A percentile compares a stretch with the other conserved stretches of the same genome.
These are phyloP conservation scores for Hydractinia symbiolongicarpus DNA, from an alignment of 30 jellyfish, hydroid and myxozoan genomes.

Conservation along the genomic window DNA sequence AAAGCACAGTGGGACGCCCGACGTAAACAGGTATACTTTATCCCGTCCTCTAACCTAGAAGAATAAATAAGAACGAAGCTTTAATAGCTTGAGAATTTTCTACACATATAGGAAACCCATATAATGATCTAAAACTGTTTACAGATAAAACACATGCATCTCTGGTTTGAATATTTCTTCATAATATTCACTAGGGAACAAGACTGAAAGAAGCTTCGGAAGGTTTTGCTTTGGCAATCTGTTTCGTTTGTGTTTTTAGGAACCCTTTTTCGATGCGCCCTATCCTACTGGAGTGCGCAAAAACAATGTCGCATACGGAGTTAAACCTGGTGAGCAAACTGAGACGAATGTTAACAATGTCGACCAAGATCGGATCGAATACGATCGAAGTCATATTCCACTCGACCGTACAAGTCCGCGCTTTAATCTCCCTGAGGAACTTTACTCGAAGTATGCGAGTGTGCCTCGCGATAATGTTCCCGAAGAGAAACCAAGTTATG, in stretches of 20 bases:
- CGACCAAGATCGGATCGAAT: conserved; percentile 8
- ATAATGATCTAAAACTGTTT: neutral
- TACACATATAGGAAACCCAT: neutral
- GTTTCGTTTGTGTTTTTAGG: conserved; percentile 29
- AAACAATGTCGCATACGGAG: conserved; percentile 26
- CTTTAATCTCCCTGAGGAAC: neutral
- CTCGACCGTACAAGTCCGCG: neutral
- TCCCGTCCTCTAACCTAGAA: neutral
- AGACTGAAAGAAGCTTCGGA: no score
- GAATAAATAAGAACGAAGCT: neutral
- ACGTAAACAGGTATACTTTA: conserved; percentile 54
- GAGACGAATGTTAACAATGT: neutral
- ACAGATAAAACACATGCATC: neutral
- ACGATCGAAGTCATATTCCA: conserved; percentile 29
- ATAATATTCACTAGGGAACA: no score
- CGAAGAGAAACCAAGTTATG: conserved; percentile 3
- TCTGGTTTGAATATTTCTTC: no score
- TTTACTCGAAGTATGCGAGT: neutral
- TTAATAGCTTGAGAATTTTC: neutral
- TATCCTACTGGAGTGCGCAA: conserved; percentile 95
- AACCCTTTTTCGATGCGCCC: conserved; percentile 82
- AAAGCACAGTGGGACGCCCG: conserved; percentile 70
- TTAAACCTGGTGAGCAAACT: neutral
- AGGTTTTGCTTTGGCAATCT: no score
- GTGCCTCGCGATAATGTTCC: neutral